A percentile compares a stretch with the other conserved stretches of the same genome.
These are phyloP conservation scores for Gasterosteus nipponicus DNA, from an alignment of 2,113 vertebrate species.

Conservation along the genomic window DNA sequence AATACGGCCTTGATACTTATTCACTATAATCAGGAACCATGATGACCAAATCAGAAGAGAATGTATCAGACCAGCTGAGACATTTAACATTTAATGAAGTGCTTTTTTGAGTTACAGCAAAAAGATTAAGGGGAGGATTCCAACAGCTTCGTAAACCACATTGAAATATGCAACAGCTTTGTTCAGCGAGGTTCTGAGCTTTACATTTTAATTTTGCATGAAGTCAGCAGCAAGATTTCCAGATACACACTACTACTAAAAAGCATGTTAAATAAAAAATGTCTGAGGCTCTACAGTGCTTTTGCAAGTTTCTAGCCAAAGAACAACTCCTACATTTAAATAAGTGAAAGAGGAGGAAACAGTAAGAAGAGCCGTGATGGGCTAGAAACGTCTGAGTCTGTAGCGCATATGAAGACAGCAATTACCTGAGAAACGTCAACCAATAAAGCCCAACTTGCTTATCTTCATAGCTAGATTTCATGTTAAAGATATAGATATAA, in stretches of 20 bases:
- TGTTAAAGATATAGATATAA: background rate
- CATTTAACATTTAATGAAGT: conserved; percentile 56
- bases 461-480: background rate
- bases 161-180: conserved; percentile 69
- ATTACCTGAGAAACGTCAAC: conserved; percentile 6
- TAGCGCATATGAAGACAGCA: conserved; percentile 11
- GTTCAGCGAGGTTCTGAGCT: conserved; percentile 55
- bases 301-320: conserved; percentile 23
- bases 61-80: conserved; percentile 11
- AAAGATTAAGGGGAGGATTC: conserved; percentile 46
- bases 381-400: background rate
- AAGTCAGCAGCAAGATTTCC: conserved; percentile 43
- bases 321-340: conserved; percentile 24
- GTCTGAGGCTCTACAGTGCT: conserved; percentile 38
- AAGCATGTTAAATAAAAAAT: conserved; percentile 66
- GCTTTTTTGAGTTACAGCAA: conserved; percentile 36
- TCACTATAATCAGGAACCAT: conserved; percentile 35
- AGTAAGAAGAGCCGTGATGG: conserved; percentile 9
- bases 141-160: conserved; percentile 44
- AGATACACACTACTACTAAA: conserved; percentile 37
- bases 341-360: conserved; percentile 27
- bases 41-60: conserved; percentile 45
- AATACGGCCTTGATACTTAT: conserved; percentile 15
- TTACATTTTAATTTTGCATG: conserved; percentile 63
- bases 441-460: background rate